A percentile compares a stretch with the other conserved stretches of the same genome.
Conservation (phyloP, 2,888 invertebrate species). For the Amphimallon solstitiale region DNA sequence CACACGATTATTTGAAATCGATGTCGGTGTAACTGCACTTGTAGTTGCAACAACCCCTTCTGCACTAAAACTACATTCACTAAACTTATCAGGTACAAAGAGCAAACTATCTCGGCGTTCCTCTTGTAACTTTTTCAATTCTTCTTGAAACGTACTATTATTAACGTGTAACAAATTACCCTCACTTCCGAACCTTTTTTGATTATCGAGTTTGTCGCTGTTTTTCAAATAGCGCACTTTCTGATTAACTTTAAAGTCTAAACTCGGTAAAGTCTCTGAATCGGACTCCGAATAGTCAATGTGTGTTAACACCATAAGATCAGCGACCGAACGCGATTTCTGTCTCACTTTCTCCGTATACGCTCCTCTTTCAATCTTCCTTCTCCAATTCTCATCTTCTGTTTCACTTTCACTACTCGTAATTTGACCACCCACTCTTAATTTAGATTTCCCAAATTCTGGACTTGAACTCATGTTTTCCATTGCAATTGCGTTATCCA, state of each 20-base stretch:
- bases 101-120: conserved; percentile 61
- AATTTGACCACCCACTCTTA: conserved; percentile 39
- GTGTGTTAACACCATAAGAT: conserved; percentile 74
- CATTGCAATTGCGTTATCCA: conserved; percentile 71
- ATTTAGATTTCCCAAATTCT: conserved; percentile 62
- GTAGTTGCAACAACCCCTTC: conserved; percentile 9
- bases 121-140: conserved; percentile 65
- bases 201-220: conserved; percentile 57
- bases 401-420: conserved; percentile 69
- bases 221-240: conserved; percentile 59
- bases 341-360: conserved; percentile 72
- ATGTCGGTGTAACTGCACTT: background rate
- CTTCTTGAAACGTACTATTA: conserved; percentile 66
- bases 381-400: conserved; percentile 72
- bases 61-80: conserved; percentile 38
- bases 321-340: conserved; percentile 74
- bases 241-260: conserved; percentile 58
- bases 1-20: conserved; percentile 19
- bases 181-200: conserved; percentile 66
- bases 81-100: conserved; percentile 61
- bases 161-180: conserved; percentile 67
- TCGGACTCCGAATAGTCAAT: conserved; percentile 73
- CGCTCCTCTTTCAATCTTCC: conserved; percentile 69
- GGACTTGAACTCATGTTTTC: conserved; percentile 66
- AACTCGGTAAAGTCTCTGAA: conserved; percentile 64